These are phyloP conservation scores for Luscinia luscinia DNA, from an alignment of 2,797 vertebrate genomes.

Conservation along the genomic window DNA sequence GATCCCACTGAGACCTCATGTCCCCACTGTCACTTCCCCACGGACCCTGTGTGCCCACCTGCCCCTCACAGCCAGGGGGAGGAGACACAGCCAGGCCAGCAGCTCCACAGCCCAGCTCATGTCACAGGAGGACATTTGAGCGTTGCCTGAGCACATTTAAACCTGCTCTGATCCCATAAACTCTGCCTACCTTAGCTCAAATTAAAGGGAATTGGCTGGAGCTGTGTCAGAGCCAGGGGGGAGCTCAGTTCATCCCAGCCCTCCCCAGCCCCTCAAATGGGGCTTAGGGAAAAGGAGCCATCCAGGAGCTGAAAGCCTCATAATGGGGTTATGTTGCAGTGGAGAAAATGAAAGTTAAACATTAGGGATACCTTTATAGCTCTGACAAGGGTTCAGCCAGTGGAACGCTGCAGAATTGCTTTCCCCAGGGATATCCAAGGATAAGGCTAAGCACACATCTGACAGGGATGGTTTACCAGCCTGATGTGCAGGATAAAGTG, in stretches of 20 bases:
- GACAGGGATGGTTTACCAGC: slow-evolving; percentile 25
- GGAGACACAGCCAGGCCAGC: neutral
- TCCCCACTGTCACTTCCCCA: neutral
- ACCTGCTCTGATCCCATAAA: slow-evolving; percentile 30
- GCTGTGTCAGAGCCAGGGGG: neutral
- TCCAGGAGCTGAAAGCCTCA: slow-evolving; percentile 12
- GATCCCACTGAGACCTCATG: neutral
- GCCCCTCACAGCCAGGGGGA: neutral
- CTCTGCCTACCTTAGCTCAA: slow-evolving; percentile 27
- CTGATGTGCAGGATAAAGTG: slow-evolving; percentile 12
- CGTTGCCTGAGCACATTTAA: neutral
- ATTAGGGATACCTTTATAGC: slow-evolving; percentile 42
- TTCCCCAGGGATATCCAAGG: neutral
- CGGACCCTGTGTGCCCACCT: neutral
- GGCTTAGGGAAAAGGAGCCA: neutral
- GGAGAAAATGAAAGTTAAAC: slow-evolving; percentile 66
- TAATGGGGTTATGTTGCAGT: slow-evolving; percentile 23
- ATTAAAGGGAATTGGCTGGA: neutral
- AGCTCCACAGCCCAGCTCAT: neutral
- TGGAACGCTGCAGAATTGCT: slow-evolving; percentile 24
- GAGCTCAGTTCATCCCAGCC: neutral
- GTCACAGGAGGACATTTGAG: neutral
- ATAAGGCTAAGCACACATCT: slow-evolving; percentile 35
- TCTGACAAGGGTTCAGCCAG: slow-evolving; percentile 32
- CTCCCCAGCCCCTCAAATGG: neutral